Evolutionary conservation across 2,888 invertebrate genomes (phyloP).

Genomic region (Anagyrus pseudococci): DNA sequence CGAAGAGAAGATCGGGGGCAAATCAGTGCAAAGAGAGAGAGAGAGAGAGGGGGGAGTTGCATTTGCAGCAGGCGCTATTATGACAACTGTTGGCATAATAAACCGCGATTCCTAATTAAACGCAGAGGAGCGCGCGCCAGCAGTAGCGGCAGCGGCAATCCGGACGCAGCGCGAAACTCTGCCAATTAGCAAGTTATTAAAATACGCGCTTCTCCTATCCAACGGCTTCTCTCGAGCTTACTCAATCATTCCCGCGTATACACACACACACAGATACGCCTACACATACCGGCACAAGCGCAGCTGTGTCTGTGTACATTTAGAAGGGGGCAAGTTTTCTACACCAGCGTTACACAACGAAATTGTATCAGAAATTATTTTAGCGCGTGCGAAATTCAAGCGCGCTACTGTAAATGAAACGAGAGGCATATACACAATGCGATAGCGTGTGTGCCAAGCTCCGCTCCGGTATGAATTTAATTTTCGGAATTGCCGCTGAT

Average conservation of each 20-base stretch:
- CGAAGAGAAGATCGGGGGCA: too few relatives aligned
- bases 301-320: too few relatives aligned
- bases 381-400: background rate
- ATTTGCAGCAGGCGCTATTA: conserved; percentile 20
- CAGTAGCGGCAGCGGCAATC: too few relatives aligned
- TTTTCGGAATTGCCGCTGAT: conserved; percentile 1
- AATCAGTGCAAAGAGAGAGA: too few relatives aligned
- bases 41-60: too few relatives aligned
- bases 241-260: conserved; percentile 7
- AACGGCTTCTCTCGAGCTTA: background rate
- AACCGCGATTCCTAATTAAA: conserved; percentile 38
- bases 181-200: conserved; percentile 38
- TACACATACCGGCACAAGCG: too few relatives aligned
- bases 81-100: conserved; percentile 38
- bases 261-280: conserved; percentile 1
- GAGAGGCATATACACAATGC: background rate
- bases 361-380: conserved; percentile 16
- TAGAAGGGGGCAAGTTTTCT: too few relatives aligned
- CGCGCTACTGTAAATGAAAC: background rate
- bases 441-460: background rate
- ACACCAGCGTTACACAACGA: conserved; percentile 19
- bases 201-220: conserved; percentile 20
- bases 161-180: conserved; percentile 10
- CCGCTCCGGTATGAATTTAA: conserved; percentile 8
- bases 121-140: too few relatives aligned